Evolutionary conservation across 2,113 vertebrate genomes (phyloP), one percentile per base, ranked within the genome.

Genomic region (Sebastes schlegelii): DNA sequence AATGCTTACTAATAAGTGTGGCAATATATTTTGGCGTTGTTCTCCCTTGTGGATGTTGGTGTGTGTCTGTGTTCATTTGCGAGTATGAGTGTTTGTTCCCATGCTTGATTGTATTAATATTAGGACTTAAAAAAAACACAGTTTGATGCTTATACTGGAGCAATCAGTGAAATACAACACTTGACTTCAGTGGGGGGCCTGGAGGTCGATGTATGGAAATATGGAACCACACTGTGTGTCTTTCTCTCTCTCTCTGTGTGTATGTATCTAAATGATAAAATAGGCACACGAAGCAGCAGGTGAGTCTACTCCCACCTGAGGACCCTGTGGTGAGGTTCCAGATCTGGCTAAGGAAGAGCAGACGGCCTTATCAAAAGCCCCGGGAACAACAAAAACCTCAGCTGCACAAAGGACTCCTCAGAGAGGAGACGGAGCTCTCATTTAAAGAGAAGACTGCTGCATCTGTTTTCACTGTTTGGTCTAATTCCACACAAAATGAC

Each of bases 341-440:
- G 76, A 90, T 92, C 91, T 86, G 85, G 77, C 87, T 83, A 66
- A 79, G 77, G 74, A 92, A 90, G 82, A 90, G 87, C 86, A 91
- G 87, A 83, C 90, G 89, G 92, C 81, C 86, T 92, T 89, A 90
- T 93, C 88, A 93, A 90, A 94, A 92, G 89, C 87, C 78, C 51
- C 70, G 63, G 83, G 79, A 88, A 92, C 89, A 87, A 91, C 84
- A 88, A 86, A 90, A 87, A 85, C 82, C 87, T 90, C 85, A 88
- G 82, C 91, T 80, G 86, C 90, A 92, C 88, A 86, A 90, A 90
- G 79, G 79, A 78, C 88, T 88, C 87, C 74, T 80, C 45, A 79
- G 90, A 91, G 89, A 86, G 76, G 65, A 69, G 54, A 54, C 67
- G 80, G 77, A 84, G 77, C 78, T 86, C 82, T 77, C 77, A 74